phyloP scores from a whole-genome alignment of 2,113 vertebrate genomes.

The Oryzias woworae region DNA sequence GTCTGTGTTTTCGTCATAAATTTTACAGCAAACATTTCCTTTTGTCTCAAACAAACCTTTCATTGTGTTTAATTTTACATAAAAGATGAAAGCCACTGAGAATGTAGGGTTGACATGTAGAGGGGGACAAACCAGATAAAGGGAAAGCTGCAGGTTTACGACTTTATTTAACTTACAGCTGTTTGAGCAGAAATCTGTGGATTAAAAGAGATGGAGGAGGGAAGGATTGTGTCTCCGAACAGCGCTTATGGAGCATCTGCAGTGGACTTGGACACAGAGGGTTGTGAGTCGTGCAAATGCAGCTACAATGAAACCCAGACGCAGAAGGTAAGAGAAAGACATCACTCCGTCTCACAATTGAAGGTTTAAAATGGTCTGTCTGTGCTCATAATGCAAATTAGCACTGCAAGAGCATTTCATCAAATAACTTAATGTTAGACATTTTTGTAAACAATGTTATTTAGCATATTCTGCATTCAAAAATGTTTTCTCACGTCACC shows the following conservation, averaged over 20 bases:
- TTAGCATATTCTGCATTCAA: no score
- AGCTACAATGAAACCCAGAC: conserved; percentile 75
- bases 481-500: no score
- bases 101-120: background rate
- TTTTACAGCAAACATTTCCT: conserved; percentile 29
- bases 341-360: background rate
- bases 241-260: conserved; percentile 57
- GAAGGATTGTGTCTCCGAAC: conserved; percentile 35
- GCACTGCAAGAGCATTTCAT: no score
- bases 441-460: no score
- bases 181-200: background rate
- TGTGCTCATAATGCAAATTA: background rate
- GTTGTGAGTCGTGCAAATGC: conserved; percentile 36
- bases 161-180: conserved; percentile 2
- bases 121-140: background rate
- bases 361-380: background rate
- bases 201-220: conserved; percentile 10
- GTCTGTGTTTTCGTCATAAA: conserved; percentile 41
- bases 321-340: conserved; percentile 64
- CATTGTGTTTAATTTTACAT: background rate
- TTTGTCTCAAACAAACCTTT: background rate
- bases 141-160: conserved; percentile 8
- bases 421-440: no score
- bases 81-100: conserved; percentile 1
- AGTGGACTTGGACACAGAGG: conserved; percentile 30